Base-by-base conservation (phyloP, 2,113 vertebrate species). In the Hemiscyllium ocellatum region DNA sequence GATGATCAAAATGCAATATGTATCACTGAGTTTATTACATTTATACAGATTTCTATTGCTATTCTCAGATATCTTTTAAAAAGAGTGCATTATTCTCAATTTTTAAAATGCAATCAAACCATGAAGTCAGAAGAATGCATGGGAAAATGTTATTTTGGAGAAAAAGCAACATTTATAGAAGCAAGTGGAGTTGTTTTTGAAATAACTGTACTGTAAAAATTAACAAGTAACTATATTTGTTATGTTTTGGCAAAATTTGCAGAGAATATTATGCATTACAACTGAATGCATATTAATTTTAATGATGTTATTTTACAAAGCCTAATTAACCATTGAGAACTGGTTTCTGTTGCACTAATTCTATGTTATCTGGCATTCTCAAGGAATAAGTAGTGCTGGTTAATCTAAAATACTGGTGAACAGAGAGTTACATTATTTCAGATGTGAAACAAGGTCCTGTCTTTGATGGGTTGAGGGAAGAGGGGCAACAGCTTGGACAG, bases 301-400 rank as follows among this genome's bases (percentile, higher is more conserved):
- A 95, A 93, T 93, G 61, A 42, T 70, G 94, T 95, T 70, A 95
- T 95, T 95, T 95, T 95, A 95, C 42, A 95, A 95, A 50, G 68
- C 69, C 42, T 76, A 72, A 95, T 95, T 95, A 70, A 95, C 94
- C 68, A 72, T 72, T 72, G 68, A 95, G 37, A 95, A 95, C 94
- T 72, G 29, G 69, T 10, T 95, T 42, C 94, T 50, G 47, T 94
- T 94, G 6, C 56, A 61, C 56, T 61, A 61, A 61, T 10, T 61
- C 56, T 61, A 10, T 61, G 56, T 61, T 61, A 61, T 61, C 56
- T 61, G 10, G 56, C 56, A 61, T 61, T 61, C 56, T 61, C 56
- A 61, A 61, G 56, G 56, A 61, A 61, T 12, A 61, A 61, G 56
- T 12, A 61, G 56, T 61, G 56, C 10, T 61, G 56, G 56, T 61